Evolutionary conservation across 2,888 invertebrate genomes (phyloP).

Genomic region (Drosophila peninsularis): DNA sequence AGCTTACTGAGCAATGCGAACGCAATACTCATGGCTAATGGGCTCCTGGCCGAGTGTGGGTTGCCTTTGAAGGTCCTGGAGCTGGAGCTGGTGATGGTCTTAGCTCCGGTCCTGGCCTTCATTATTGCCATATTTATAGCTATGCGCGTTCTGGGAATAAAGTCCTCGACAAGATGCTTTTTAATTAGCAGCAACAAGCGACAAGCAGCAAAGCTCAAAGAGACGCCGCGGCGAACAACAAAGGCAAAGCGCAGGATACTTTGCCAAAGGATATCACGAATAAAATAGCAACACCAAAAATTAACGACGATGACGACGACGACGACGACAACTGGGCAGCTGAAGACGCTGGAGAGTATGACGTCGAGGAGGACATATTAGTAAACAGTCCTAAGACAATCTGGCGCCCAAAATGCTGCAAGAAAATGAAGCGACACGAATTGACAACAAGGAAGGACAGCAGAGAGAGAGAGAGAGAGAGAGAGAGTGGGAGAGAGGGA

Average conservation of each 20-base stretch:
- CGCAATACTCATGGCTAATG: conserved; percentile 3
- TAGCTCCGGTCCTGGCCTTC: conserved; percentile 15
- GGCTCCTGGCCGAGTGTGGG: neutral
- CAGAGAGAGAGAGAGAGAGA: neutral
- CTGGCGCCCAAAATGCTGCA: conserved; percentile 63
- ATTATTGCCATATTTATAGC: conserved; percentile 38
- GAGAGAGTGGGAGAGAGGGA: neutral
- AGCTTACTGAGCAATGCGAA: conserved; percentile 3
- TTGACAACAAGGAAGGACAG: conserved; percentile 38
- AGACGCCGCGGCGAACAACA: conserved; percentile 36
- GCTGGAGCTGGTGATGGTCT: neutral
- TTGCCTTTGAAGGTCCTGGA: conserved; percentile 13
- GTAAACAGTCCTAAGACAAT: conserved; percentile 44
- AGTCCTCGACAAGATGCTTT: conserved; percentile 52
- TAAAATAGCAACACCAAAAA: conserved; percentile 38
- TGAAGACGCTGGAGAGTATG: conserved; percentile 13
- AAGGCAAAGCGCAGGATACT: conserved; percentile 43
- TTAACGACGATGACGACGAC: conserved; percentile 32
- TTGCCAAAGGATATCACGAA: conserved; percentile 36
- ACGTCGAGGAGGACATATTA: conserved; percentile 34
- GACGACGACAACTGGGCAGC: conserved; percentile 6
- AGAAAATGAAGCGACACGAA: conserved; percentile 60
- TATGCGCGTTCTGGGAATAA: conserved; percentile 20
- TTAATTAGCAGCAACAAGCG: conserved; percentile 73
- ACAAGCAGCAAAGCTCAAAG: conserved; percentile 29